A percentile compares a stretch with the other conserved stretches of the same genome.
Conservation (phyloP, 2,797 vertebrate genomes). For the Pseudochirops cupreus region DNA sequence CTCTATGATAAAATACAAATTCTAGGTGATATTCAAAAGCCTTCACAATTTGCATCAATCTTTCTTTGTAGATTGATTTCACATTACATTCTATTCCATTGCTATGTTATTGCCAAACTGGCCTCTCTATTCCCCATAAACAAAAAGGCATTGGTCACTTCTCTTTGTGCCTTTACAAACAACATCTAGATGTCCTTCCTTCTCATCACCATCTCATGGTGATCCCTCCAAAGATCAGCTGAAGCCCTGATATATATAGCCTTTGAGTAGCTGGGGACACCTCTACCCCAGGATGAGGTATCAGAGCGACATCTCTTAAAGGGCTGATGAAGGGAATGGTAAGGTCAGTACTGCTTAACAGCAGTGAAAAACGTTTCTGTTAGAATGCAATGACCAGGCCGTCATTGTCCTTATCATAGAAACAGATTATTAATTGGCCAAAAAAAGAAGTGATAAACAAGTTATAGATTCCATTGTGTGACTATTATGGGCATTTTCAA, state of each 20-base stretch:
- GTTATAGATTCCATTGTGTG: conserved; percentile 33
- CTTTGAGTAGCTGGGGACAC: not conserved
- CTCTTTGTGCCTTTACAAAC: not conserved
- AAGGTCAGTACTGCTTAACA: not conserved
- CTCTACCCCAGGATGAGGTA: not conserved
- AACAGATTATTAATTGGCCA: conserved; percentile 8
- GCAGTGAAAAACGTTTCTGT: not conserved
- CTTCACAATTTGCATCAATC: not conserved
- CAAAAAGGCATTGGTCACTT: not conserved
- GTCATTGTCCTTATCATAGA: not conserved
- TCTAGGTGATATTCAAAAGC: not conserved
- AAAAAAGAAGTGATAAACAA: conserved; percentile 63
- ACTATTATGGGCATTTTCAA: conserved; percentile 23
- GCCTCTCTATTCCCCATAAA: not conserved
- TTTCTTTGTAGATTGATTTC: not conserved
- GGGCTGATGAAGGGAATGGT: not conserved
- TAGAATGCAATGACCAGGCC: not conserved
- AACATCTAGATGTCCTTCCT: not conserved
- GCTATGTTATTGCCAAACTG: not conserved
- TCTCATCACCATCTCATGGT: not conserved
- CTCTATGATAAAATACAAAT: not conserved
- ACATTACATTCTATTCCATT: not conserved
- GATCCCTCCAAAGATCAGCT: not conserved
- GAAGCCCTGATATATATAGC: not conserved
- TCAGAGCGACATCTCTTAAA: not conserved